Conservation (phyloP, 1,140 invertebrate genomes). For the Whitmania pigra region DNA sequence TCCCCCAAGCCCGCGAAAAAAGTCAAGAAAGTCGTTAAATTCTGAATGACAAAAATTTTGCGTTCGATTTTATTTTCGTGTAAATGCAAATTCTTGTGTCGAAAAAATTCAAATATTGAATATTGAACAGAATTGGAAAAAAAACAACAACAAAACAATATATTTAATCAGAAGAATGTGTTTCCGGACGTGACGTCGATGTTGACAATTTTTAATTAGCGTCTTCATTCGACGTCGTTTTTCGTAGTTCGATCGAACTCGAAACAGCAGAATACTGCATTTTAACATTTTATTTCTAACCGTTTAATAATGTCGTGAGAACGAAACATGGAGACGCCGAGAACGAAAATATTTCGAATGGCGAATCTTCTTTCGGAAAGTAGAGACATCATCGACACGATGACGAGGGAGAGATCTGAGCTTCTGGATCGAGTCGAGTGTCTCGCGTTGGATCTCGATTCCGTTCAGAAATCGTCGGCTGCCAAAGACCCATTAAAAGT, state of each 20-base stretch:
- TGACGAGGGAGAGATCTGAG: not conserved
- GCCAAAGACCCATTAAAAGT: not conserved
- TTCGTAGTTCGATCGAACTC: not conserved
- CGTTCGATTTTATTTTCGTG: not conserved
- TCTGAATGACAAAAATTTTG: not conserved
- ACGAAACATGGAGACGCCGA: not conserved
- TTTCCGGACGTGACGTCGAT: not conserved
- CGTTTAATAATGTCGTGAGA: too few species aligned
- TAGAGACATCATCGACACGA: not conserved
- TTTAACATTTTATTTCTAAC: not conserved
- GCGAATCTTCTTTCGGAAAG: not conserved
- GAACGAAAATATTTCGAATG: not conserved
- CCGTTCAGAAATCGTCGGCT: not conserved
- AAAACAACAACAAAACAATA: too few species aligned
- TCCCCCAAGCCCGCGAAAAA: not conserved
- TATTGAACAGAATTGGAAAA: too few species aligned
- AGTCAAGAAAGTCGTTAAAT: slow-evolving; percentile 4
- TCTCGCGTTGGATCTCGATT: not conserved
- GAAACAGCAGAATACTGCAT: not conserved
- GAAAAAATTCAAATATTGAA: too few species aligned
- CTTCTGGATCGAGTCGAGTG: not conserved
- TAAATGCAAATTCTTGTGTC: not conserved
- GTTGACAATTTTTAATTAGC: not conserved
- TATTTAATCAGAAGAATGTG: not conserved
- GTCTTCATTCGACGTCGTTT: not conserved